These are phyloP conservation scores for Archocentrus centrarchus DNA, from an alignment of 2,113 vertebrate species.

Conservation along the genomic window DNA sequence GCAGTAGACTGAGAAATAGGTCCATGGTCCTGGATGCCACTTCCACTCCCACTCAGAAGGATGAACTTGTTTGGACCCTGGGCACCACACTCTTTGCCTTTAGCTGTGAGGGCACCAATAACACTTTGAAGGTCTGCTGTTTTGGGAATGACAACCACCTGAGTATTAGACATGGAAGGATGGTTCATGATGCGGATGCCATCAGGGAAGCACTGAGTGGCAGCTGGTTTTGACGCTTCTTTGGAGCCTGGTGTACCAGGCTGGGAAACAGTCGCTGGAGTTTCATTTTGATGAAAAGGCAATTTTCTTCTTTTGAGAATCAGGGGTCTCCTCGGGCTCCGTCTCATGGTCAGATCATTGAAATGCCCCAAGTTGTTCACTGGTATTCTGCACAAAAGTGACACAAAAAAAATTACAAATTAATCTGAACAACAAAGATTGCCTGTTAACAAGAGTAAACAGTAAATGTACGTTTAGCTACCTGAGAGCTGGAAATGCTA, in stretches of 20 bases:
- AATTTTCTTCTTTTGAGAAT: constrained; percentile 94
- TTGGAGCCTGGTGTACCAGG: constrained; percentile 19
- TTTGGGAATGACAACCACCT: constrained; percentile 89
- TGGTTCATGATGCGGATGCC: constrained; percentile 90
- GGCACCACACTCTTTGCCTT: constrained; percentile 89
- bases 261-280: constrained; percentile 22
- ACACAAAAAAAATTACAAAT: background rate
- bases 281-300: constrained; percentile 80
- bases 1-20: constrained; percentile 8
- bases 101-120: constrained; percentile 88
- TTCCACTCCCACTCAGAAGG: constrained; percentile 83
- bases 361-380: constrained; percentile 38
- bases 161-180: constrained; percentile 87
- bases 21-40: constrained; percentile 11
- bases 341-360: constrained; percentile 86
- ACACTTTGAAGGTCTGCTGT: constrained; percentile 88
- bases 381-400: constrained; percentile 35
- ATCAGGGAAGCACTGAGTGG: constrained; percentile 77
- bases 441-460: background rate
- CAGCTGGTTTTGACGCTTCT: constrained; percentile 25
- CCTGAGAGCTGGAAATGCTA: background rate
- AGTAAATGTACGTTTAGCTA: constrained; percentile 6
- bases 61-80: constrained; percentile 94
- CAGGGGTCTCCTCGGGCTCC: constrained; percentile 91
- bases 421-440: background rate